phyloP scores from a whole-genome alignment of 2,888 invertebrate species.

The Caenorhabditis zanzibari region DNA sequence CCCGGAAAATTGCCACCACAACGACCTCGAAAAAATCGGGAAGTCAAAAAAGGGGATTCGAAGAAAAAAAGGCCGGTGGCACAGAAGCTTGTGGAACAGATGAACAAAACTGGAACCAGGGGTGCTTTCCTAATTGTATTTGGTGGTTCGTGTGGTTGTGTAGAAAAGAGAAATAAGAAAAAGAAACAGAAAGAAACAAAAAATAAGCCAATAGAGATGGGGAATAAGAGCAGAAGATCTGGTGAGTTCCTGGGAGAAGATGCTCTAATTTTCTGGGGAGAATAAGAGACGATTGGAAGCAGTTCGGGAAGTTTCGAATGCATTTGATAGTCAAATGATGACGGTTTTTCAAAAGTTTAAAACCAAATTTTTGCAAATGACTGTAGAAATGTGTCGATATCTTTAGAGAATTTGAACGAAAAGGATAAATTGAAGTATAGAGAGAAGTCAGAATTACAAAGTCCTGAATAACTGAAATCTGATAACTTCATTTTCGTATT shows the following conservation, averaged over 20 bases:
- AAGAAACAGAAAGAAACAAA: conserved; percentile 6
- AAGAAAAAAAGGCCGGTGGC: conserved; percentile 29
- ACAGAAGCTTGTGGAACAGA: conserved; percentile 41
- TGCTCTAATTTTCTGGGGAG: background rate
- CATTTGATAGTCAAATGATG: too few species aligned
- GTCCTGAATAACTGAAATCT: background rate
- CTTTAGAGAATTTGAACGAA: too few species aligned
- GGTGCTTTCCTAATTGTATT: conserved; percentile 59
- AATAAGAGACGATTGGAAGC: background rate
- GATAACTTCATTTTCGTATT: background rate
- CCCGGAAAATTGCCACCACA: background rate
- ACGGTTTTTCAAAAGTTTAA: too few species aligned
- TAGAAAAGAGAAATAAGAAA: conserved; percentile 15
- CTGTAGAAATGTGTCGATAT: too few species aligned
- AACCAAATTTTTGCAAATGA: too few species aligned
- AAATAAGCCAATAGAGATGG: conserved; percentile 14
- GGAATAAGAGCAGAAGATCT: background rate
- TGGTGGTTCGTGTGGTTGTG: conserved; percentile 24
- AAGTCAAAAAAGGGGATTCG: conserved; percentile 3
- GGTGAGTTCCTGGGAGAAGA: background rate
- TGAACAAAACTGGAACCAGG: conserved; percentile 41
- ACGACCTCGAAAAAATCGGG: background rate
- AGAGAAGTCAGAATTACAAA: too few species aligned
- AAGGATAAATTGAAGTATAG: too few species aligned
- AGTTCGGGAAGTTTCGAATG: too few species aligned